phyloP scores from a whole-genome alignment of 2,113 vertebrate genomes.

The Probosciger aterrimus region DNA sequence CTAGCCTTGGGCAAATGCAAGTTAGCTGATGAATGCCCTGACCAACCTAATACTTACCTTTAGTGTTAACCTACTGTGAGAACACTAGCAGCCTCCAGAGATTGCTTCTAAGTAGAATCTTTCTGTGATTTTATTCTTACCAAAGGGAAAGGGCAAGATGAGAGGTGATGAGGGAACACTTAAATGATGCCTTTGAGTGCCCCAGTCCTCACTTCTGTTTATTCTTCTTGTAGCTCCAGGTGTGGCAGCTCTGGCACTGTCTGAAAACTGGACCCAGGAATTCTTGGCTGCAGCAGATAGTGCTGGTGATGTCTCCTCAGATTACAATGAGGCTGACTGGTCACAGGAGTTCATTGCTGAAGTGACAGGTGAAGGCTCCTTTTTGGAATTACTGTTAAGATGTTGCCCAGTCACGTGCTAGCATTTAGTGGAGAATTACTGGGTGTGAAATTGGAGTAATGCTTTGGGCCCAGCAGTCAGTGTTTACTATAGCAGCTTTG shows the following conservation, averaged over 20 bases:
- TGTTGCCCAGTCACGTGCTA: neutral
- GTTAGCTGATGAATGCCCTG: neutral
- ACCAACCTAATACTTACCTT: neutral
- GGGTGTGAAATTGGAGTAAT: neutral
- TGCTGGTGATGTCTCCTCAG: conserved; percentile 77
- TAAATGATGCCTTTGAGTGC: neutral
- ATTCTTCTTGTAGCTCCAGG: conserved; percentile 82
- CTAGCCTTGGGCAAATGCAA: neutral
- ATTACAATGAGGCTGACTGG: conserved; percentile 92
- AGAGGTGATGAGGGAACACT: neutral
- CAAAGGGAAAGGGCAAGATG: neutral
- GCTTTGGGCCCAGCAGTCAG: neutral
- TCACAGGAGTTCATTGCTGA: conserved; percentile 96
- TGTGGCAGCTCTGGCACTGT: conserved; percentile 93
- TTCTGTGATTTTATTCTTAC: neutral
- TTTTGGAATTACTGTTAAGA: neutral
- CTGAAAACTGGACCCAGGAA: conserved; percentile 93
- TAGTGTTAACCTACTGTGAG: neutral
- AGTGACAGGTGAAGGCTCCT: conserved; percentile 80
- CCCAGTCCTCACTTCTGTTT: neutral
- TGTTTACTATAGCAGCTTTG: neutral
- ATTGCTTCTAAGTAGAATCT: neutral
- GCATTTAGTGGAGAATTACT: neutral
- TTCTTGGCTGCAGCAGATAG: conserved; percentile 85
- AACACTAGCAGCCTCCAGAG: neutral